Conservation (phyloP, 2,797 vertebrate species). For the Eutrigla gurnardus region DNA sequence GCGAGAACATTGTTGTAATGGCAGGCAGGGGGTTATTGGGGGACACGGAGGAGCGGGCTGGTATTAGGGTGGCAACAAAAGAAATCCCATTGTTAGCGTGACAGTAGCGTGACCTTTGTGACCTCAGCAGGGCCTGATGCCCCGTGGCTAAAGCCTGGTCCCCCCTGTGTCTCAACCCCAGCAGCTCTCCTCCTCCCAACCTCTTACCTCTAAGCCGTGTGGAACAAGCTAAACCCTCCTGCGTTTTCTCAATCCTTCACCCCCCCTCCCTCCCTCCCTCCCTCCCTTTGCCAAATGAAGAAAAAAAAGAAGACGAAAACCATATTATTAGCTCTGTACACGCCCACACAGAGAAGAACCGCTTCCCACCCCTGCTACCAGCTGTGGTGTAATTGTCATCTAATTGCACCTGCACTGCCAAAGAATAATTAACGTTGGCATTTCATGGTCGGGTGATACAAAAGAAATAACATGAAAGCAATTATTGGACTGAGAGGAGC, state of each 20-base stretch:
- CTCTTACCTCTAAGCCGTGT: conserved; percentile 75
- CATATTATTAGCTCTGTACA: conserved; percentile 78
- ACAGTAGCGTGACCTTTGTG: conserved; percentile 83
- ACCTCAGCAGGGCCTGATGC: conserved; percentile 75
- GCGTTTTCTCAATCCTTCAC: conserved; percentile 43
- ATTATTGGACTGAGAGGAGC: conserved; percentile 69
- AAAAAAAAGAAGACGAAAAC: conserved; percentile 57
- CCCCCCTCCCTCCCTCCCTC: conserved; percentile 27
- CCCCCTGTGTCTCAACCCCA: conserved; percentile 69
- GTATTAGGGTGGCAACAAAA: conserved; percentile 67
- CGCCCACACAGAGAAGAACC: conserved; percentile 71
- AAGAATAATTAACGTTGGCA: conserved; percentile 83
- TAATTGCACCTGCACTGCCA: conserved; percentile 85
- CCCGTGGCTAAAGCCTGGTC: conserved; percentile 58
- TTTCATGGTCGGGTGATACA: conserved; percentile 73
- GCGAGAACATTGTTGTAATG: conserved; percentile 7
- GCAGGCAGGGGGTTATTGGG: conserved; percentile 26
- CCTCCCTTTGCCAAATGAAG: not conserved
- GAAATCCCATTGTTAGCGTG: conserved; percentile 85
- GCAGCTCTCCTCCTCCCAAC: conserved; percentile 65
- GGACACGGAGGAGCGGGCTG: conserved; percentile 37
- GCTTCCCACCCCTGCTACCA: conserved; percentile 77
- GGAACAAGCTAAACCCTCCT: conserved; percentile 68
- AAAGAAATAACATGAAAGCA: conserved; percentile 80
- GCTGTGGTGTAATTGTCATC: conserved; percentile 86